Evolutionary conservation across 2,888 invertebrate genomes (phyloP), one percentile per base, ranked within the genome.

Genomic region (Ophion ventricosus): DNA sequence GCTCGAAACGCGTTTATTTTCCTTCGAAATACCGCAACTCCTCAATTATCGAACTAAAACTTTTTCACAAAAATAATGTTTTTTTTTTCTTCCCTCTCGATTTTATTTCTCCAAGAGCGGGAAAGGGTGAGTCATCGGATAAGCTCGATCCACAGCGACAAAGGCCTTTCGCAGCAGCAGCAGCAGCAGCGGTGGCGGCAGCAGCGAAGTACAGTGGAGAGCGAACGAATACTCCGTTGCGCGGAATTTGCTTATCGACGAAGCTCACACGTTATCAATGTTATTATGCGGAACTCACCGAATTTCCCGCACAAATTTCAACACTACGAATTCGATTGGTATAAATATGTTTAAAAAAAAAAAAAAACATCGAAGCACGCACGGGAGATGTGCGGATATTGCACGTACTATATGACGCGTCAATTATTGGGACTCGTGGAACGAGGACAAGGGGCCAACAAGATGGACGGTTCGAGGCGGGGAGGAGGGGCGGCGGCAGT

Each of bases 361-460:
- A 63, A 69, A 79, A 61, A 43, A 66, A 35, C 23, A 14, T 10
- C 56, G 49, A 56, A 25, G 25, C 70, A 40, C 20, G n/a, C 40
- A 57, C 43, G 75, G 23, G 70, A 57, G 63, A 61, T 25, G 40
- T 70, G 56, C 40, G 54, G 75, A 75, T 64, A 49, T 85, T 82
- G 86, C 86, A 89, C 91, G 73, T 73, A 67, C 79, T 80, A 90
- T 90, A 91, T 92, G 91, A 91, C 90, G 90, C 90, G 89, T 90
- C 90, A 90, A 91, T 90, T 89, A 89, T 88, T 88, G 88, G 87
- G 87, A 88, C 86, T 87, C 87, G 87, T 87, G 89, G 87, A 88
- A 89, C 89, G 89, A 87, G 90, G 90, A 91, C 91, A 90, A 90
- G 92, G 90, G 90, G 91, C 90, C 90, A 87, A 91, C 92, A 92